Base-by-base conservation (phyloP, 2,888 invertebrate species). In the Iselma pallidipennis region DNA sequence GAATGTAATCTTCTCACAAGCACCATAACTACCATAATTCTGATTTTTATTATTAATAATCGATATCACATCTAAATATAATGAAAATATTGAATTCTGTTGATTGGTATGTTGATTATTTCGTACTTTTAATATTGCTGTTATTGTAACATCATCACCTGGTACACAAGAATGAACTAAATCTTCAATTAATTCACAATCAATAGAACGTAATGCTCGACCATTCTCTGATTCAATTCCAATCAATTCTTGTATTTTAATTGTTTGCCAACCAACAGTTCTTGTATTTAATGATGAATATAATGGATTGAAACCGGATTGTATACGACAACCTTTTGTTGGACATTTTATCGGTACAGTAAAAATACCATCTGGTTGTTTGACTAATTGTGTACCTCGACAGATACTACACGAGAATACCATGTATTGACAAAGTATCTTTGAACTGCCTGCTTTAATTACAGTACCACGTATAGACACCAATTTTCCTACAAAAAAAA, bases 81-180 rank as follows among this genome's bases (percentile, higher is more conserved):
- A 82, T 59, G 88, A 85, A 74, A 88, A 85, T n/a, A 88, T 82
- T 54, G 86, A 85, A 4, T 87, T 85, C 71, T 88, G 86, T 72
- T 83, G 85, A 52, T 86, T 86, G 72, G 84, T 85, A 63, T 85
- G 85, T 14, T 57, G 63, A 72, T 85, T 84, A 42, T 88, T 87
- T 66, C 86, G 83, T 31, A 91, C 90, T 84, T 92, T 94, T 19
- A 97, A 88, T 66, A 95, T 87, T 29, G 97, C 98, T 58, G 91
- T 91, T 9, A 97, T 85, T 12, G 91, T 91, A 0, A 97, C 86
- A 70, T 94, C 90, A 83, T 96, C 95, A 1, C 97, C 97, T 10
- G 96, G 94, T 67, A 90, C 88, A 67, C 95, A 93, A 23, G 87
- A 84, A 68, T 93, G 91, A 1, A 95, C 94, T 49, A 96, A 83